Conservation (phyloP, 1,140 invertebrate genomes). For the Doryteuthis pealeii region DNA sequence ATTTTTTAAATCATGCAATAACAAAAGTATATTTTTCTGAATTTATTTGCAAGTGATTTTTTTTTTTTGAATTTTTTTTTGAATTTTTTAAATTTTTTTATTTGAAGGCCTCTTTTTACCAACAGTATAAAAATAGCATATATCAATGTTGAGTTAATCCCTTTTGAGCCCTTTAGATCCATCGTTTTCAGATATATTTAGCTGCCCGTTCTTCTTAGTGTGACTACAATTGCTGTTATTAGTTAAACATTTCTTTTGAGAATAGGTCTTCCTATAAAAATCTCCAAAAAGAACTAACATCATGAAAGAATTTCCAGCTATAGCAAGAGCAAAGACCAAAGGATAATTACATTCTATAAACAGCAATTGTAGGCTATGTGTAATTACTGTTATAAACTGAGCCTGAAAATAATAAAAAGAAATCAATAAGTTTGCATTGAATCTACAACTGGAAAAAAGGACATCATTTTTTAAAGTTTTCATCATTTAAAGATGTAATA, state of each 20-base stretch:
- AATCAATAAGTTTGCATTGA: neutral
- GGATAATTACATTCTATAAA: slow-evolving; percentile 93
- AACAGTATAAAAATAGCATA: too few species aligned
- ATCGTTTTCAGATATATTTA: too few species aligned
- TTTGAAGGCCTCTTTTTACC: too few species aligned
- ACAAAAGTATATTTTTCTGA: too few species aligned
- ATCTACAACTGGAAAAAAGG: neutral
- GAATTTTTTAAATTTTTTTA: too few species aligned
- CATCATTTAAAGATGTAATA: neutral
- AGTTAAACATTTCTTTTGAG: slow-evolving; percentile 7
- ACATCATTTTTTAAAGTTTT: neutral
- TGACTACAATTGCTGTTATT: neutral
- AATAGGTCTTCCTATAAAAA: slow-evolving; percentile 85
- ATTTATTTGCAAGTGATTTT: too few species aligned
- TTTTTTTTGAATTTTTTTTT: too few species aligned
- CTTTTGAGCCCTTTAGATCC: too few species aligned
- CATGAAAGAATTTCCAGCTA: slow-evolving; percentile 88
- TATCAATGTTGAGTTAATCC: too few species aligned
- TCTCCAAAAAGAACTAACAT: slow-evolving; percentile 91
- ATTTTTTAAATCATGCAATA: too few species aligned
- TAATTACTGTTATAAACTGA: slow-evolving; percentile 84
- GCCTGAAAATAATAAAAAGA: slow-evolving; percentile 48
- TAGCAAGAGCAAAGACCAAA: slow-evolving; percentile 89
- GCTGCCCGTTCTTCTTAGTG: too few species aligned
- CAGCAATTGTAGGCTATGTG: slow-evolving; percentile 86